Evolutionary conservation across 37 sponge, comb jelly and placozoan species (phyloP).

Genomic region (Ianthella basta): DNA sequence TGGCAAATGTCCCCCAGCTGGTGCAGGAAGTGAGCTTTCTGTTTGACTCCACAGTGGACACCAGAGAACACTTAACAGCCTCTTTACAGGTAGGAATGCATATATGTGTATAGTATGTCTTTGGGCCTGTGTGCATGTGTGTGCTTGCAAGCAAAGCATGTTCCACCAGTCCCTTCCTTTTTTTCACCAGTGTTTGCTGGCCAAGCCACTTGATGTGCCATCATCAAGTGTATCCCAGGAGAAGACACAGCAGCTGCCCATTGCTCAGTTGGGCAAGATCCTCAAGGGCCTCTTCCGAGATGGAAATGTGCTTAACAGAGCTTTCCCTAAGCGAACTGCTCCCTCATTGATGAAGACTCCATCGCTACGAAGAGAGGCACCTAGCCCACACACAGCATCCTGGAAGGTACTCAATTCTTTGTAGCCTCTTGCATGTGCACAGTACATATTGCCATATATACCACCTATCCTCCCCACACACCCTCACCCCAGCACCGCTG

Average conservation of each 20-base stretch:
- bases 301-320: not conserved
- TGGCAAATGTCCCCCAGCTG: not conserved
- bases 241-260: conserved; percentile 21
- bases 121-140: too few species aligned
- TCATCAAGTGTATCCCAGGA: not conserved
- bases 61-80: not conserved
- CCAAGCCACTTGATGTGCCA: not conserved
- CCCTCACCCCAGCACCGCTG: not conserved
- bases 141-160: too few species aligned
- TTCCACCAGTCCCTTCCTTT: too few species aligned
- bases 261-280: conserved; percentile 20
- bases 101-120: too few species aligned
- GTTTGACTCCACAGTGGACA: conserved; percentile 28
- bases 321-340: not conserved
- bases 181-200: not conserved
- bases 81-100: too few species aligned
- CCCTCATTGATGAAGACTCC: not conserved
- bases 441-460: too few species aligned
- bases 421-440: too few species aligned
- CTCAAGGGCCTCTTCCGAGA: not conserved
- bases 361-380: too few species aligned
- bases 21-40: conserved; percentile 61
- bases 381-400: too few species aligned
- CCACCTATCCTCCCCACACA: too few species aligned
- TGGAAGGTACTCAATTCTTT: too few species aligned